These are phyloP conservation scores for Nyctereutes procyonoides DNA, from an alignment of 2,113 vertebrate species.

Conservation along the genomic window DNA sequence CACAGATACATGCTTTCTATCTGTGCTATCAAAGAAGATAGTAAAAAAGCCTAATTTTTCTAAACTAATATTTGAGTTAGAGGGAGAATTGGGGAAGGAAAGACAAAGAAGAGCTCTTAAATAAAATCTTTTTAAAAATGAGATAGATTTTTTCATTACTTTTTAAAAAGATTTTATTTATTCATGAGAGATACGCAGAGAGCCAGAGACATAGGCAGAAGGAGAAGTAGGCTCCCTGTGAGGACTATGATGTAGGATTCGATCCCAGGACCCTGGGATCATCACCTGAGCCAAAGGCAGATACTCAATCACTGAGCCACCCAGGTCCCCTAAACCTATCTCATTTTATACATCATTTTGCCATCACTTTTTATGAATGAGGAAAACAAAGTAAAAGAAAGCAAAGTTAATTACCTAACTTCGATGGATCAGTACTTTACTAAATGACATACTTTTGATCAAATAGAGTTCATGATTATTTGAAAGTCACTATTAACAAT, in stretches of 20 bases:
- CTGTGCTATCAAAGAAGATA: neutral
- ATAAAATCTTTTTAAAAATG: too few relatives aligned
- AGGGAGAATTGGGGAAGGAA: neutral
- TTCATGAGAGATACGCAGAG: too few relatives aligned
- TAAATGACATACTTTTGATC: neutral
- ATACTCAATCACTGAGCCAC: too few relatives aligned
- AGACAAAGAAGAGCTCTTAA: neutral
- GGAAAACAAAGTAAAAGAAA: neutral
- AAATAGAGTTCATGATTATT: conserved; percentile 15
- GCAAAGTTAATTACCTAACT: neutral
- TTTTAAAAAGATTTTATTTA: too few relatives aligned
- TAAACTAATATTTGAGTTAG: neutral
- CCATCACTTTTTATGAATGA: neutral
- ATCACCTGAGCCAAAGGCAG: too few relatives aligned
- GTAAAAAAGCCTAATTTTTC: neutral
- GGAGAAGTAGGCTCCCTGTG: too few relatives aligned
- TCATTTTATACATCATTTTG: conserved; percentile 25
- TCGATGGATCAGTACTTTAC: neutral
- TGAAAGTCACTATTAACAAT: conserved; percentile 8
- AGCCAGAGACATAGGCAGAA: too few relatives aligned
- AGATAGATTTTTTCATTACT: too few relatives aligned
- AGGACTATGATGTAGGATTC: too few relatives aligned
- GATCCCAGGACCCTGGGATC: too few relatives aligned
- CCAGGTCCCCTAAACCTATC: neutral
- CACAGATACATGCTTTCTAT: neutral